Percentiles rank a stretch among this genome's conserved stretches.
phyloP scores from a whole-genome alignment of 2,113 vertebrate species.

The Hippocampus zosterae region DNA sequence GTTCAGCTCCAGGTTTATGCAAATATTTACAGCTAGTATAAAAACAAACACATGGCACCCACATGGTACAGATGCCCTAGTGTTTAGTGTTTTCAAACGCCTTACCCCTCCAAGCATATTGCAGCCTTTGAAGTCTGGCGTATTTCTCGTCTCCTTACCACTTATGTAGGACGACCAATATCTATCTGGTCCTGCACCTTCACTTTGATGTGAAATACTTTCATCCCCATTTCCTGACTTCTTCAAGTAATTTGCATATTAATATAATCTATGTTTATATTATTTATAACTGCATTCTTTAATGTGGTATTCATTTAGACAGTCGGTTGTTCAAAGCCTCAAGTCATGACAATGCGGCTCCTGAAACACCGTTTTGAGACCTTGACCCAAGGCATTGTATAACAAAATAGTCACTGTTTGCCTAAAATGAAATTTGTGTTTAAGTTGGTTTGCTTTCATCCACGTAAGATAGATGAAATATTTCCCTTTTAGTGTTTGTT shows the following conservation, averaged over 20 bases:
- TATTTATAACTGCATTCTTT: not conserved
- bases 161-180: constrained; percentile 32
- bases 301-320: not conserved
- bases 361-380: not conserved
- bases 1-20: not conserved
- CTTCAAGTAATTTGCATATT: constrained; percentile 9
- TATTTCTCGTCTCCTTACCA: constrained; percentile 25
- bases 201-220: constrained; percentile 26
- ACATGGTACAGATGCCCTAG: constrained; percentile 21
- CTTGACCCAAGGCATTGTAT: not conserved
- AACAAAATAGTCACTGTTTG: not conserved
- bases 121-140: constrained; percentile 45
- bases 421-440: not conserved
- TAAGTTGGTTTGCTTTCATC: not conserved
- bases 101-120: constrained; percentile 3
- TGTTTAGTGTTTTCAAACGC: constrained; percentile 21
- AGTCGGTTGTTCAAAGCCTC: not conserved
- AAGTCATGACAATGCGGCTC: not conserved
- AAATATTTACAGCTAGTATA: constrained; percentile 5
- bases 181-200: constrained; percentile 18
- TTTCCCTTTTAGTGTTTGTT: not conserved
- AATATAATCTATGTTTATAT: not conserved
- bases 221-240: constrained; percentile 9
- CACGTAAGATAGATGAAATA: not conserved
- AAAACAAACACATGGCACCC: constrained; percentile 13